Percentiles rank a stretch among this genome's conserved stretches.
phyloP scores from a whole-genome alignment of 2,888 invertebrate genomes.

The Ischnus inquisitorius region DNA sequence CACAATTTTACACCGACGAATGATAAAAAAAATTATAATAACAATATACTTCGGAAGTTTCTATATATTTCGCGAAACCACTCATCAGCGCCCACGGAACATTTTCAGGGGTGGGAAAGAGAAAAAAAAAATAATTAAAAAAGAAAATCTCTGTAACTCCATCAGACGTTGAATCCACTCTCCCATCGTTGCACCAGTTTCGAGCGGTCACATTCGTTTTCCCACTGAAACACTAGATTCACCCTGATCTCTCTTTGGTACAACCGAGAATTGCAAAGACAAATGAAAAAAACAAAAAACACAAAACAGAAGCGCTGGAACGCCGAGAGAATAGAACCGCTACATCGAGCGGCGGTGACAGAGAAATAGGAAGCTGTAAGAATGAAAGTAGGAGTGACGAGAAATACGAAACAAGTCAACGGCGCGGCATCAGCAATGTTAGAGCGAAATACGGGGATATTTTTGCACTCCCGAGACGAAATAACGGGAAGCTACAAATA shows the following conservation, averaged over 20 bases:
- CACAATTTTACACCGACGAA: constrained; percentile 1
- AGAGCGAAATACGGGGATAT: constrained; percentile 40
- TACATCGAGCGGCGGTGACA: neutral
- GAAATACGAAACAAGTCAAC: constrained; percentile 34
- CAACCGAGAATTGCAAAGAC: neutral
- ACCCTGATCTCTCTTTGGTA: constrained; percentile 25
- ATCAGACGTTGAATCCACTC: neutral
- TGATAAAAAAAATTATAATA: constrained; percentile 19
- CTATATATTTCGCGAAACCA: neutral
- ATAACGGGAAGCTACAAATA: constrained; percentile 58
- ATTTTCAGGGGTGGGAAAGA: neutral
- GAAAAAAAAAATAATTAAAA: neutral
- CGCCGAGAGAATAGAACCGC: neutral
- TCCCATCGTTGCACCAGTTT: constrained; percentile 1
- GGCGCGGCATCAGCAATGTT: constrained; percentile 5
- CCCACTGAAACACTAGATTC: constrained; percentile 19
- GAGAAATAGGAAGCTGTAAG: neutral
- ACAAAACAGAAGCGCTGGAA: constrained; percentile 7
- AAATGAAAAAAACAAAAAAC: neutral
- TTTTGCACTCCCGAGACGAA: constrained; percentile 47
- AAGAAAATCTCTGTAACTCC: neutral
- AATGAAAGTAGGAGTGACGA: neutral
- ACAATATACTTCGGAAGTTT: constrained; percentile 2
- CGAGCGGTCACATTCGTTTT: constrained; percentile 34
- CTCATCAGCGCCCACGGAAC: neutral